These are phyloP conservation scores for Oreochromis grahami DNA, from an alignment of 2,797 vertebrate species.

Conservation along the genomic window DNA sequence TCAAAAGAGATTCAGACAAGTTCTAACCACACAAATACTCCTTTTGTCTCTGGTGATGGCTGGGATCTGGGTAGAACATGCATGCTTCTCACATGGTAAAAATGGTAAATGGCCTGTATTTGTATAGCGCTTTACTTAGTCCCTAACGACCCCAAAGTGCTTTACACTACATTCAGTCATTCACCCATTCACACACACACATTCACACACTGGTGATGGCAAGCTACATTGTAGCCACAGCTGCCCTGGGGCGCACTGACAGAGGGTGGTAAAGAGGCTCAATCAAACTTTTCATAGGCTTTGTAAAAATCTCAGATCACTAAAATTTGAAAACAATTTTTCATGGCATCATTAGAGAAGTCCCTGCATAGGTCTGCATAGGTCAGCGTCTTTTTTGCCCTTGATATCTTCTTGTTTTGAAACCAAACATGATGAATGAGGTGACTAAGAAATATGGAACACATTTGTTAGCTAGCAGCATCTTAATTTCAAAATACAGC, in stretches of 20 bases:
- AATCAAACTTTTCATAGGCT: background rate
- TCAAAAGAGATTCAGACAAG: background rate
- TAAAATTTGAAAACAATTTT: background rate
- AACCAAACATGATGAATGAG: background rate
- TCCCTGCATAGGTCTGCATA: background rate
- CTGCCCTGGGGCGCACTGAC: too few relatives aligned
- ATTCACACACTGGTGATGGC: too few relatives aligned
- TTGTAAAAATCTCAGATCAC: background rate
- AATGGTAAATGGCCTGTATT: too few relatives aligned
- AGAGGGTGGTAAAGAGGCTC: background rate
- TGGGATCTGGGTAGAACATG: background rate
- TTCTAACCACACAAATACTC: background rate
- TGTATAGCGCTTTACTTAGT: too few relatives aligned
- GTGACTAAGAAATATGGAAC: background rate
- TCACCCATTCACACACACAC: too few relatives aligned
- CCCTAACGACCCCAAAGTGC: too few relatives aligned
- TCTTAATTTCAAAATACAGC: background rate
- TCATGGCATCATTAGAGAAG: background rate
- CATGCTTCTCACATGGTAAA: background rate
- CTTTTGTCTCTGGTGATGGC: background rate
- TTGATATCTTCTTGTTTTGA: background rate
- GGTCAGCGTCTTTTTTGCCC: background rate
- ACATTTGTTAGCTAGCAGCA: background rate
- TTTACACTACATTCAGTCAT: too few relatives aligned
- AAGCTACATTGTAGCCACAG: too few relatives aligned